A percentile compares a stretch with the other conserved stretches of the same genome.
Evolutionary conservation across 2,113 vertebrate genomes (phyloP).

Genomic region (Dipodomys merriami): DNA sequence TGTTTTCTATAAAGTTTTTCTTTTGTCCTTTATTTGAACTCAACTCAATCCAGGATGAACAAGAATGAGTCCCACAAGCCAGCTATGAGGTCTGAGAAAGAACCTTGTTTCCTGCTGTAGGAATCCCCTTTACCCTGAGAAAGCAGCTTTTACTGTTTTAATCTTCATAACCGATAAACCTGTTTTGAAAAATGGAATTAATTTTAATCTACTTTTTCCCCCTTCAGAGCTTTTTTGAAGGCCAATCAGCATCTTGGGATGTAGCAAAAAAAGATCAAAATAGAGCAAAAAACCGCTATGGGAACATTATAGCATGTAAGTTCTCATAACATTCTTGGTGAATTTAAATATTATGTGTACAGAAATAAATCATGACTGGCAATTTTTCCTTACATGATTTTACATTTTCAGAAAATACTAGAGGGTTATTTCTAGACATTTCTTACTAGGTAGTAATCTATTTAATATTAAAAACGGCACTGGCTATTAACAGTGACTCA

Average conservation of each 20-base stretch:
- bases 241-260: constrained; percentile 99
- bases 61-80: constrained; percentile 41
- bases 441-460: constrained; percentile 50
- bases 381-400: constrained; percentile 53
- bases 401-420: constrained; percentile 20
- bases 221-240: constrained; percentile 98
- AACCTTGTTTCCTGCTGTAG: constrained; percentile 30
- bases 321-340: constrained; percentile 63
- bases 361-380: not conserved
- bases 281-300: constrained; percentile 99
- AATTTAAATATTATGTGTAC: not conserved
- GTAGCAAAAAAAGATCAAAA: constrained; percentile 99
- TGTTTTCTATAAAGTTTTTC: not conserved
- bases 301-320: constrained; percentile 99
- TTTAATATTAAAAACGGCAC: constrained; percentile 34
- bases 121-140: not conserved
- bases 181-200: constrained; percentile 48
- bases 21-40: constrained; percentile 53
- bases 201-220: constrained; percentile 80
- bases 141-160: constrained; percentile 33
- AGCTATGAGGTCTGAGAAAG: not conserved
- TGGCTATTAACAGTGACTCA: constrained; percentile 56
- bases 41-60: constrained; percentile 12
- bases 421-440: not conserved
- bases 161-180: constrained; percentile 52